Base-by-base conservation (phyloP, 64 coral and sea anemone species). In the Catalaphyllia jardinei region DNA sequence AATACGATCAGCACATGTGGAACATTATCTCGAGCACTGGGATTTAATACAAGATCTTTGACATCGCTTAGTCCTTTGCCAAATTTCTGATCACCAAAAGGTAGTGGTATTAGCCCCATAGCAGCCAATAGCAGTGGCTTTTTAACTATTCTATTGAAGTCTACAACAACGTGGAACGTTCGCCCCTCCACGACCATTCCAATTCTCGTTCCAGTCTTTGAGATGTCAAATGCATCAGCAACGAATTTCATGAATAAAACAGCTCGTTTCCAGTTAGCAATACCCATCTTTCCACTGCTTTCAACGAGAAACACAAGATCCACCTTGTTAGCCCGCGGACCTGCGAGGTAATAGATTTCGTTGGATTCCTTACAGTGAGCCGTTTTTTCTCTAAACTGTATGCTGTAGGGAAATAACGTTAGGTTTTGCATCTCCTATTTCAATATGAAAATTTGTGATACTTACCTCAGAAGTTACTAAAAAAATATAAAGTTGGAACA, bases 291-390 rank as follows among this genome's bases (percentile, higher is more conserved):
- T 42, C 90, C 90, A 72, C 59, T 28, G 50, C 82, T 85, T 78
- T 92, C 52, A 72, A 92, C 65, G 1, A 86, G 64, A 79, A 92
- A 87, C 61, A 81, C 90, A 28, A 92, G 60, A 65, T 92, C 90
- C 38, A 92, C 64, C 83, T 79, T 92, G 90, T 92, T 92, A 17
- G 90, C 50, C 82, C 82, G 50, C 52, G 83, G 73, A 87, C 90
- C 90, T 92, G 86, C 86, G 86, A 88, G 72, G 86, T 27, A 88
- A 88, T 64, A 88, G 71, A 69, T 35, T 84, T 71, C 46, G 81
- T 84, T 84, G 62, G 61, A 82, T 64, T 82, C 79, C 60, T 55
- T n/a, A 76, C 74, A 49, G 16, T 22, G 74, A 49, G 78, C 29
- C 52, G 62, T 60, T 60, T 80, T 29, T 31, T 39, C 18, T 64